phyloP scores from a whole-genome alignment of 2,113 vertebrate genomes.

The Rhagologus leucostigma region DNA sequence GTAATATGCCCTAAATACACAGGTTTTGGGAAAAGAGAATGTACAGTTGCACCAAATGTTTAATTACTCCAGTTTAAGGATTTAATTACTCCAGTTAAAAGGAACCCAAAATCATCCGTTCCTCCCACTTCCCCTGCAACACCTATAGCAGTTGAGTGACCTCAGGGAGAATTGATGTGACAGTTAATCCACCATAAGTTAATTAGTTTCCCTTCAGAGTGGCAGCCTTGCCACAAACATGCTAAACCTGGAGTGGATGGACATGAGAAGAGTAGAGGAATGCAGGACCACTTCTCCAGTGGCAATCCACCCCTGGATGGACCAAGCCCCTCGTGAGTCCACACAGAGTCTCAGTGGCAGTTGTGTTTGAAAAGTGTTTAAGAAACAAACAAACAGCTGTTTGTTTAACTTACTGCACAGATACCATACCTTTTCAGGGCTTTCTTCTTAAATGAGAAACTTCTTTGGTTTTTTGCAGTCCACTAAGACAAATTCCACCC shows the following conservation, averaged over 20 bases:
- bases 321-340: accelerated
- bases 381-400: not conserved
- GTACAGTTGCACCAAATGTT: not conserved
- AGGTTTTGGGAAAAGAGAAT: not conserved
- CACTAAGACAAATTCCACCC: not conserved
- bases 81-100: not conserved
- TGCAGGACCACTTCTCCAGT: not conserved
- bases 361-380: not conserved
- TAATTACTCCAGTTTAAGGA: not conserved
- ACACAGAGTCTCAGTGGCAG: not conserved
- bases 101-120: not conserved
- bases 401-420: not conserved
- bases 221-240: not conserved
- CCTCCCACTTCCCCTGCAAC: not conserved
- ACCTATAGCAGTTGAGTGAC: not conserved
- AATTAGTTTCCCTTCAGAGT: not conserved
- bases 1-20: not conserved
- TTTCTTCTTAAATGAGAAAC: not conserved
- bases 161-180: not conserved
- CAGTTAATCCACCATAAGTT: not conserved
- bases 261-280: not conserved
- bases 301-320: not conserved
- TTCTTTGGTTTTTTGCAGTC: not conserved
- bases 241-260: not conserved
- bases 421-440: not conserved